These are phyloP conservation scores for Solenodon paradoxus DNA, from an alignment of 2,113 vertebrate species.

Conservation along the genomic window DNA sequence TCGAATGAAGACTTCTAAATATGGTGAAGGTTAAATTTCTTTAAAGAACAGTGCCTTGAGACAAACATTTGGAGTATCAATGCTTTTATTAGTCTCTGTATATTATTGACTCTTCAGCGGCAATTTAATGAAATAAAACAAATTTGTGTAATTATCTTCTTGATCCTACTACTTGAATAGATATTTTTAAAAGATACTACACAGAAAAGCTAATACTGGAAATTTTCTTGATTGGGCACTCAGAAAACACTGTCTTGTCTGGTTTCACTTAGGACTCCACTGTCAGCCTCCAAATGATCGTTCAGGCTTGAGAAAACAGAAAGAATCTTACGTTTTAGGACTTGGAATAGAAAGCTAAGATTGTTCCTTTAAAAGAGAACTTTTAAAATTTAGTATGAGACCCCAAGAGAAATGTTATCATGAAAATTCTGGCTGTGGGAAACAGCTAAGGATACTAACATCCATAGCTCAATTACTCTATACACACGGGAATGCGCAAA, in stretches of 20 bases:
- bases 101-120: neutral
- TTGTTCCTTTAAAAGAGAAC: conserved; percentile 26
- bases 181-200: neutral
- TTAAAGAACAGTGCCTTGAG: neutral
- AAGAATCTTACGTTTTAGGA: neutral
- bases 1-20: neutral
- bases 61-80: neutral
- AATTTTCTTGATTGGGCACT: neutral
- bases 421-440: neutral
- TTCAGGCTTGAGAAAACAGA: neutral
- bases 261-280: neutral
- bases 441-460: conserved; percentile 33
- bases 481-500: neutral
- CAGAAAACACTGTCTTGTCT: neutral
- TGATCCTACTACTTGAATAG: neutral
- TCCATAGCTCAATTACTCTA: neutral
- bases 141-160: neutral
- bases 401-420: conserved; percentile 23
- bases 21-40: neutral
- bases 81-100: neutral
- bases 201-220: neutral
- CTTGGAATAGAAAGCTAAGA: conserved; percentile 27
- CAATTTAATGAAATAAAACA: neutral
- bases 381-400: conserved; percentile 23
- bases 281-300: neutral